Conservation (phyloP, 2,888 invertebrate species). For the Eilema depressum region DNA sequence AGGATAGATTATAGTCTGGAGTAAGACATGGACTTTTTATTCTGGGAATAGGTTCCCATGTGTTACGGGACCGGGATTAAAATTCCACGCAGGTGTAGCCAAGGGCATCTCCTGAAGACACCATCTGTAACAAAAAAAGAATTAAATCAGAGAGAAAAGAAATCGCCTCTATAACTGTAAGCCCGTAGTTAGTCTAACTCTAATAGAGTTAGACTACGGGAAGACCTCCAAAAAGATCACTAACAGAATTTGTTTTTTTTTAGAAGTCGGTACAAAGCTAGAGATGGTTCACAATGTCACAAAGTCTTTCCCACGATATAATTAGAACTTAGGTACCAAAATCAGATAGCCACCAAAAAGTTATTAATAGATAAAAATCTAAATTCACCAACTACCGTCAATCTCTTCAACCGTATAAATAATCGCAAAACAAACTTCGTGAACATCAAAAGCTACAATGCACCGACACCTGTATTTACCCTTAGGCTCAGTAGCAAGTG, state of each 20-base stretch:
- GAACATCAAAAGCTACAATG: slow-evolving; percentile 18
- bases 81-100: too few species aligned
- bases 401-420: slow-evolving; percentile 35
- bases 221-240: neutral
- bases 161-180: too few species aligned
- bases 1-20: neutral
- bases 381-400: slow-evolving; percentile 14
- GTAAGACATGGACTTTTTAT: neutral
- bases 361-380: slow-evolving; percentile 39
- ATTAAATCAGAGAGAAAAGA: too few species aligned
- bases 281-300: too few species aligned
- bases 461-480: slow-evolving; percentile 78
- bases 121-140: too few species aligned
- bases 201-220: too few species aligned
- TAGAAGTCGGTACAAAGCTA: too few species aligned
- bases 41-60: neutral
- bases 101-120: too few species aligned
- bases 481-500: slow-evolving; percentile 70
- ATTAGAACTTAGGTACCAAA: neutral
- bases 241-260: neutral
- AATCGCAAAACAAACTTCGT: slow-evolving; percentile 32
- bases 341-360: slow-evolving; percentile 18
- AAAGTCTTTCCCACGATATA: slow-evolving; percentile 7
- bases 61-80: too few species aligned
- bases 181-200: too few species aligned